A percentile compares a stretch with the other conserved stretches of the same genome.
Conservation (phyloP, 2,888 invertebrate species). For the Lacanobia oleracea region DNA sequence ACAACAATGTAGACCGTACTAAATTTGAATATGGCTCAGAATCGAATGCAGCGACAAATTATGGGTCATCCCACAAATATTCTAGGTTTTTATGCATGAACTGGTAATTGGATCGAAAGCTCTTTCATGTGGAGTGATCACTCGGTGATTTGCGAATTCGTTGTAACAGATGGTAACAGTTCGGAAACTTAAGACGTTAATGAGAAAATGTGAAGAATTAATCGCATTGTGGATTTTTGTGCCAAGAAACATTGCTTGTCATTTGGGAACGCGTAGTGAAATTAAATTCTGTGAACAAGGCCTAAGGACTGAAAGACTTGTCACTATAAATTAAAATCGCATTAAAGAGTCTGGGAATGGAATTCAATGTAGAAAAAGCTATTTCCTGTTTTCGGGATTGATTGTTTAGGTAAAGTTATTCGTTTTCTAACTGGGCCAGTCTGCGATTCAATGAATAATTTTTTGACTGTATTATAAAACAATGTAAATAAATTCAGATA, state of each 20-base stretch:
- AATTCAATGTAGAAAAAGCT: conserved; percentile 23
- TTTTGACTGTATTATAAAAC: too few relatives aligned
- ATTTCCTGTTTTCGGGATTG: conserved; percentile 22
- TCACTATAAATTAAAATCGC: conserved; percentile 57
- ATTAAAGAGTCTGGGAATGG: conserved; percentile 21
- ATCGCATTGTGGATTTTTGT: conserved; percentile 58
- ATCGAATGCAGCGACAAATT: conserved; percentile 63
- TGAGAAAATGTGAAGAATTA: conserved; percentile 62
- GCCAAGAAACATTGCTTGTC: conserved; percentile 64
- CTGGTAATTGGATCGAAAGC: conserved; percentile 69
- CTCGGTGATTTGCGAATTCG: conserved; percentile 64
- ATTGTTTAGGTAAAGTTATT: conserved; percentile 2
- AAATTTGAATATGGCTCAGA: conserved; percentile 70
- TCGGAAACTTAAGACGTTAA: conserved; percentile 61
- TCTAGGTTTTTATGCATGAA: conserved; percentile 72
- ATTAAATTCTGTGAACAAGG: conserved; percentile 54
- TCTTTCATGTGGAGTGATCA: conserved; percentile 68
- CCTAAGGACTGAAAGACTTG: conserved; percentile 42
- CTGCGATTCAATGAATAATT: neutral
- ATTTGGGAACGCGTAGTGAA: conserved; percentile 43
- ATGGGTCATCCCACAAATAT: conserved; percentile 73
- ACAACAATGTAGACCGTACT: conserved; percentile 61
- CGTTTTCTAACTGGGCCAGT: neutral
- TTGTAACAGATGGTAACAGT: conserved; percentile 62
- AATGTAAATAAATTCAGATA: too few relatives aligned